phyloP scores from a whole-genome alignment of 2,888 invertebrate species.

The Erebia ligea region DNA sequence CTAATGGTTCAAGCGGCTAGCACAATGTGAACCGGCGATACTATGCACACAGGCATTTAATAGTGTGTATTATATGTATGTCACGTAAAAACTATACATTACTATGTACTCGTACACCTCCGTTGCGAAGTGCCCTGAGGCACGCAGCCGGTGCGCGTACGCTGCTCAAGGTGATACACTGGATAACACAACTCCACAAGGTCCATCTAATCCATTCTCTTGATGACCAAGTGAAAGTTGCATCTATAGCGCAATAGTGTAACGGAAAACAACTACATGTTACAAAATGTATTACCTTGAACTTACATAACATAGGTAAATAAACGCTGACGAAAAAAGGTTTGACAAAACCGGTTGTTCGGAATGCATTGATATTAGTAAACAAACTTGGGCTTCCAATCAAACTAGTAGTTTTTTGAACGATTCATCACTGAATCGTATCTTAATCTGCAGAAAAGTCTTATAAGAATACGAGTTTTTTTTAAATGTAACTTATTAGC shows the following conservation, averaged over 20 bases:
- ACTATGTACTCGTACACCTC: constrained; percentile 1
- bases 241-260: constrained; percentile 42
- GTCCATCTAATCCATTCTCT: constrained; percentile 72
- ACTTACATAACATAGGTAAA: background rate
- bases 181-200: constrained; percentile 57
- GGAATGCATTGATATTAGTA: constrained; percentile 28
- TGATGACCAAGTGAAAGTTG: constrained; percentile 66
- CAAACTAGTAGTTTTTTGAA: background rate
- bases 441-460: background rate
- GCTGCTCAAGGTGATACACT: constrained; percentile 58
- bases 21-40: no score
- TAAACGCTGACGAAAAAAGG: constrained; percentile 10
- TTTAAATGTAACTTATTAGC: no score
- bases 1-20: no score
- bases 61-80: no score
- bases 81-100: background rate
- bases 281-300: background rate
- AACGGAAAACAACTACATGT: constrained; percentile 25
- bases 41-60: no score
- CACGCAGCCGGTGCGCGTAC: constrained; percentile 46
- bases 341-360: constrained; percentile 21
- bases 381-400: constrained; percentile 24
- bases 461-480: background rate
- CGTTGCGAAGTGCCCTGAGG: constrained; percentile 11
- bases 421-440: background rate